Percentiles rank a stretch among this genome's conserved stretches.
Evolutionary conservation across 2,797 vertebrate genomes (phyloP).

Genomic region (Spatula versicolor): DNA sequence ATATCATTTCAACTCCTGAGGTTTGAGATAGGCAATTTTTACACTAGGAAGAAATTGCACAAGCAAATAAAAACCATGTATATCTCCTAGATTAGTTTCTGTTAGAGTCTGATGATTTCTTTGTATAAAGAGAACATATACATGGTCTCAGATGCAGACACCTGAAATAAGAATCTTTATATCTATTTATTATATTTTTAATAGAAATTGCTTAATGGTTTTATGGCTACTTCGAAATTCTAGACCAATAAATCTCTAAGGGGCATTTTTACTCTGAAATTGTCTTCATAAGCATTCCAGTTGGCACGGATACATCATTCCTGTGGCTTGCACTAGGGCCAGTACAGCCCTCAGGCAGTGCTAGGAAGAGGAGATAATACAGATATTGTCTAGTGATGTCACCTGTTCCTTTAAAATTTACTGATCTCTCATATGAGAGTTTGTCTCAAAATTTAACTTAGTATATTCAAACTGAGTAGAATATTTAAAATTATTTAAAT

Average conservation of each 20-base stretch:
- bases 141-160: not conserved
- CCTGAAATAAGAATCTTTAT: not conserved
- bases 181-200: not conserved
- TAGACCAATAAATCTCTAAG: not conserved
- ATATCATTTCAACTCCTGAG: not conserved
- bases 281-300: not conserved
- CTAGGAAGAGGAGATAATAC: not conserved
- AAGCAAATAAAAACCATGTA: not conserved
- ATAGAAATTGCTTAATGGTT: not conserved
- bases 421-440: not conserved
- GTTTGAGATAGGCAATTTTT: not conserved
- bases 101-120: not conserved
- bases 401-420: not conserved
- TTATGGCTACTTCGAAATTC: not conserved
- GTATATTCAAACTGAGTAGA: not conserved
- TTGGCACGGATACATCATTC: not conserved
- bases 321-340: not conserved
- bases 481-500: not conserved
- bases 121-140: not conserved
- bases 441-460: not conserved
- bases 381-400: not conserved
- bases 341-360: not conserved
- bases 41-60: not conserved
- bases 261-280: slow-evolving; percentile 24
- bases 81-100: not conserved